These are phyloP conservation scores for Chrysaora quinquecirrha DNA, from an alignment of 30 jellyfish, hydroid and myxozoan genomes.

Conservation along the genomic window DNA sequence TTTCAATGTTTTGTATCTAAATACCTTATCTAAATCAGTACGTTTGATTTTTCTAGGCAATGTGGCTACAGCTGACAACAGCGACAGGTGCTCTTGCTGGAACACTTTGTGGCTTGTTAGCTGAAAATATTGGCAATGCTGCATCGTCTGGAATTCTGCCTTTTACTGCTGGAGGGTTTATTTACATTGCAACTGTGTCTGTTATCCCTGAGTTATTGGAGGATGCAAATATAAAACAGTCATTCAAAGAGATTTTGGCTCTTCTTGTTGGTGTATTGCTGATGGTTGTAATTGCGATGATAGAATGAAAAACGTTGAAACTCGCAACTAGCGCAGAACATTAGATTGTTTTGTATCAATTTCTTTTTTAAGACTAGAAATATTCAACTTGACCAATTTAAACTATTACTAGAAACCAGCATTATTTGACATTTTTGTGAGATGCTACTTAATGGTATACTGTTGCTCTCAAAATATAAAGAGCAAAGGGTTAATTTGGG, in stretches of 20 bases:
- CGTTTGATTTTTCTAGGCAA: slow-evolving; percentile 82
- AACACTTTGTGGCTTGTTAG: slow-evolving; percentile 83
- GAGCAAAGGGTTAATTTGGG: too few relatives aligned
- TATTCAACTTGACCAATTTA: too few relatives aligned
- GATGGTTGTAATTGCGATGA: slow-evolving; percentile 84
- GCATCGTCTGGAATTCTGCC: slow-evolving; percentile 88
- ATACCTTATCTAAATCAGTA: too few relatives aligned
- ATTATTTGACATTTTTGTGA: too few relatives aligned
- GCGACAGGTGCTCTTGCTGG: slow-evolving; percentile 99
- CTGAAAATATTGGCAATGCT: slow-evolving; percentile 84
- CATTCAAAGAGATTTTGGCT: slow-evolving; percentile 79
- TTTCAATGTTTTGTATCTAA: too few relatives aligned
- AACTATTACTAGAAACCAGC: too few relatives aligned
- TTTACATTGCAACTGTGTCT: slow-evolving; percentile 94
- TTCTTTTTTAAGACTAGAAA: too few relatives aligned
- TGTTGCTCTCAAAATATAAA: too few relatives aligned
- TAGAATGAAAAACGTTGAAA: too few relatives aligned
- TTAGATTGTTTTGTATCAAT: too few relatives aligned
- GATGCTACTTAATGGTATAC: too few relatives aligned
- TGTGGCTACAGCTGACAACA: slow-evolving; percentile 91
- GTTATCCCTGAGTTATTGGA: slow-evolving; percentile 90
- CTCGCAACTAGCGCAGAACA: too few relatives aligned
- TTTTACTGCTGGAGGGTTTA: slow-evolving; percentile 98
- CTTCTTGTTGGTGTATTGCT: slow-evolving; percentile 81
- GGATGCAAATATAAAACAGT: slow-evolving; percentile 82